Evolutionary conservation across 2,113 vertebrate species (phyloP).

Genomic region (Chaenogobius annularis): DNA sequence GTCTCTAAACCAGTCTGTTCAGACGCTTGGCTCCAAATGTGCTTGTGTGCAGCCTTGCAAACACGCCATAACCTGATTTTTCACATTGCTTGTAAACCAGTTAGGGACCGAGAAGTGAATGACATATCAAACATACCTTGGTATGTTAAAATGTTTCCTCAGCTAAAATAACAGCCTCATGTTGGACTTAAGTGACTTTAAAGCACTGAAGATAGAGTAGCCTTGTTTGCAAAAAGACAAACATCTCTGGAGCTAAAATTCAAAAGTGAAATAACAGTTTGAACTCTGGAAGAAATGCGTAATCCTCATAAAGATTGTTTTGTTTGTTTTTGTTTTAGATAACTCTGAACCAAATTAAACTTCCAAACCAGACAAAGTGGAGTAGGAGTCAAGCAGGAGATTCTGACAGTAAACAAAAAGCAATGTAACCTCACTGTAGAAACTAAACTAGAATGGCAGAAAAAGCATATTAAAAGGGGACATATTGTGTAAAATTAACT

Average conservation of each 20-base stretch:
- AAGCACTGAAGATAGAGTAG: not conserved
- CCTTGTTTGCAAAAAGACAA: not conserved
- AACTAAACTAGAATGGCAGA: not conserved
- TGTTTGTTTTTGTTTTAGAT: not conserved
- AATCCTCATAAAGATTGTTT: too few species aligned
- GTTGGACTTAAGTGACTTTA: not conserved
- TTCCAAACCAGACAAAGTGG: not conserved
- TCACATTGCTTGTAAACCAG: constrained; percentile 14
- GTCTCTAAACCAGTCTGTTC: constrained; percentile 25
- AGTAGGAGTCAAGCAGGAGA: not conserved
- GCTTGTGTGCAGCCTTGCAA: constrained; percentile 7
- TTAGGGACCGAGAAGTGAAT: not conserved
- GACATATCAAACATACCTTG: not conserved
- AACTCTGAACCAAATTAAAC: not conserved
- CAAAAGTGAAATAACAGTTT: not conserved
- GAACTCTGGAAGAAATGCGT: too few species aligned
- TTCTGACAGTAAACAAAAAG: not conserved
- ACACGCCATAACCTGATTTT: constrained; percentile 4
- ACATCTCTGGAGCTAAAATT: not conserved
- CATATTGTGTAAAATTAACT: too few species aligned
- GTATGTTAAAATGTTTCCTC: constrained; percentile 11
- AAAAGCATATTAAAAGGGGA: too few species aligned
- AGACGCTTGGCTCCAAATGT: not conserved
- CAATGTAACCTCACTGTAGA: not conserved
- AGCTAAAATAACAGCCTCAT: not conserved